Evolutionary conservation across 2,797 vertebrate genomes (phyloP), one percentile per base, ranked within the genome.

Genomic region (Valencia hispanica): DNA sequence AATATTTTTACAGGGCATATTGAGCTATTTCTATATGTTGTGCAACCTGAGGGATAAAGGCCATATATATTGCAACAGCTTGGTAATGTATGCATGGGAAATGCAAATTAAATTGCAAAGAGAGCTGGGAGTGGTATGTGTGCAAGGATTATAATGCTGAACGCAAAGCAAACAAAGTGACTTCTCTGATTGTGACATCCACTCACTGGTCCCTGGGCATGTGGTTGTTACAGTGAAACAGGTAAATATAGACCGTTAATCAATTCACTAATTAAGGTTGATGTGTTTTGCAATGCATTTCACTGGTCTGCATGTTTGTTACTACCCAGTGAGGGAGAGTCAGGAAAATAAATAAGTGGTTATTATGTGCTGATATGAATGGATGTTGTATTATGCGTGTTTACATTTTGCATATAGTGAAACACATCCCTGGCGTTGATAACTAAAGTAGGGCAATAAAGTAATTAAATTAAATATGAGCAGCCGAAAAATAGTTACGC

Each of bases 171-270:
- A 78, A 86, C 79, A 88, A 91, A 89, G 77, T 84, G 79, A 80
- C 86, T 84, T 66, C 79, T 82, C 82, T 89, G 84, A 84, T 86
- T 85, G 84, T 68, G 73, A 85, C 82, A 69, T 81, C 80, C 36
- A 70, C 68, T 80, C 73, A 74, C 70, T 53, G 30, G 41, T 88
- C 87, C 73, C 79, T 53, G 0, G 77, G 71, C 73, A 79, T 6
- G 22, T 32, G 70, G 74, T 81, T 72, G 77, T 79, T 83, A 87
- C 73, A 84, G 78, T 50, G 63, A 71, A 88, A 82, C 74, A 82
- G 79, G 80, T 84, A 89, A 91, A 91, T 87, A 91, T 78, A 86
- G 77, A 89, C 87, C 87, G 83, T 79, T 55, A 17, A 86, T 82
- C 79, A 18, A 78, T 76, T 84, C 81, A 85, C 88, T 68, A 76